These are phyloP conservation scores for Lethenteron camtschaticum DNA, from an alignment of 2,113 vertebrate species.

Conservation along the genomic window DNA sequence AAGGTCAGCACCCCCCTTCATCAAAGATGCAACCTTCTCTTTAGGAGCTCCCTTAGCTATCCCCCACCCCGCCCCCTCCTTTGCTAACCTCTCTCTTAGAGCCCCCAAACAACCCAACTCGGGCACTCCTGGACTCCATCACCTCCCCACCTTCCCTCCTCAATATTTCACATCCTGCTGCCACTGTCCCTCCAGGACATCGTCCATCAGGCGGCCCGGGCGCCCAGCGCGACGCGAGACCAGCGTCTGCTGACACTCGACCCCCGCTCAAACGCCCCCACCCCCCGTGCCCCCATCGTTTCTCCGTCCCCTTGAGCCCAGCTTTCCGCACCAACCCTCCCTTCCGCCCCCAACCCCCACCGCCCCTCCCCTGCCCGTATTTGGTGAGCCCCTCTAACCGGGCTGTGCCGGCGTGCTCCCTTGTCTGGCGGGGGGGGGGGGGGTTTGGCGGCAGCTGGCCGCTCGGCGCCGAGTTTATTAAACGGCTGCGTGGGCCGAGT, in stretches of 20 bases:
- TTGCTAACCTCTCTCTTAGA: background rate
- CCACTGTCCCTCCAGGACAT: too few relatives aligned
- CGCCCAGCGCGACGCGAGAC: too few relatives aligned
- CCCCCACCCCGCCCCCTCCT: background rate
- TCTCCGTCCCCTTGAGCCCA: background rate
- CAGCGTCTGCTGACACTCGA: too few relatives aligned
- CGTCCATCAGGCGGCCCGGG: too few relatives aligned
- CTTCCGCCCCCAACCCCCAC: background rate
- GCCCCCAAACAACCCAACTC: background rate
- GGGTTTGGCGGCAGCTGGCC: too few relatives aligned
- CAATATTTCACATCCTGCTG: background rate
- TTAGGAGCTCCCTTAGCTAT: background rate
- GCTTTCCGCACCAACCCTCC: background rate
- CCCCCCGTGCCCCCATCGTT: background rate
- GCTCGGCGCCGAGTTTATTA: too few relatives aligned
- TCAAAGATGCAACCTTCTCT: too few relatives aligned
- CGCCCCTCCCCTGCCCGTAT: background rate
- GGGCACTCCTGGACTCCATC: background rate
- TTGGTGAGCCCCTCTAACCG: too few relatives aligned
- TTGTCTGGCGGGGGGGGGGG: too few relatives aligned
- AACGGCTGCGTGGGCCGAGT: too few relatives aligned
- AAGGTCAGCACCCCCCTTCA: too few relatives aligned
- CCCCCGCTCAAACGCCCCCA: background rate
- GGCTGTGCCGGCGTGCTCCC: too few relatives aligned
- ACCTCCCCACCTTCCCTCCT: background rate